These are phyloP conservation scores for Saccopteryx leptura DNA, from an alignment of 2,113 vertebrate species.

Conservation along the genomic window DNA sequence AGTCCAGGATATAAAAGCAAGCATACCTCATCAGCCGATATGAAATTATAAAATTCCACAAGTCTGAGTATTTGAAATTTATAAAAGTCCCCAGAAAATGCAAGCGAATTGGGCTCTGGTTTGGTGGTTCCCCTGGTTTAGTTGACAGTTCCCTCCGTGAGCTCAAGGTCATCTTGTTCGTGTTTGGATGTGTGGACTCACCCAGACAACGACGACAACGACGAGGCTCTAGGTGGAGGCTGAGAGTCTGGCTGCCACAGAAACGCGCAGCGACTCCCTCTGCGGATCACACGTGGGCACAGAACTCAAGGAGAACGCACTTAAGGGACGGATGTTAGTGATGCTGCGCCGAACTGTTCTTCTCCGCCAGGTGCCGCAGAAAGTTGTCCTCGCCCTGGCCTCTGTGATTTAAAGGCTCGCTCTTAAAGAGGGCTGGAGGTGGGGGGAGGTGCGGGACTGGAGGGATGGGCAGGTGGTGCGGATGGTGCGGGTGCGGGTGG, in stretches of 20 bases:
- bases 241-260: neutral
- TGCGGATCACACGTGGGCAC: neutral
- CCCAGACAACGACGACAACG: neutral
- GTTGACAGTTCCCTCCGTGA: constrained; percentile 66
- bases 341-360: constrained; percentile 92
- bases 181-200: neutral
- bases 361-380: constrained; percentile 95
- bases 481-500: constrained; percentile 91
- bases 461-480: constrained; percentile 93
- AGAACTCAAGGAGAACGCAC: constrained; percentile 15
- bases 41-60: constrained; percentile 89
- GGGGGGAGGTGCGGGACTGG: constrained; percentile 94
- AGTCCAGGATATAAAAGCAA: constrained; percentile 90
- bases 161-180: constrained; percentile 26
- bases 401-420: constrained; percentile 96
- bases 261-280: constrained; percentile 39
- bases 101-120: constrained; percentile 79
- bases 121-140: constrained; percentile 81
- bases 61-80: constrained; percentile 83
- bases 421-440: constrained; percentile 97
- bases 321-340: constrained; percentile 87
- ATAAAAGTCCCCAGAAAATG: constrained; percentile 88
- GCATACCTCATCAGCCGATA: constrained; percentile 91
- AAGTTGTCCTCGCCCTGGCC: constrained; percentile 95
- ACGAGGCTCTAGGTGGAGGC: constrained; percentile 29